Base-by-base conservation (phyloP, 2,113 vertebrate species). In the Sylvietta virens region DNA sequence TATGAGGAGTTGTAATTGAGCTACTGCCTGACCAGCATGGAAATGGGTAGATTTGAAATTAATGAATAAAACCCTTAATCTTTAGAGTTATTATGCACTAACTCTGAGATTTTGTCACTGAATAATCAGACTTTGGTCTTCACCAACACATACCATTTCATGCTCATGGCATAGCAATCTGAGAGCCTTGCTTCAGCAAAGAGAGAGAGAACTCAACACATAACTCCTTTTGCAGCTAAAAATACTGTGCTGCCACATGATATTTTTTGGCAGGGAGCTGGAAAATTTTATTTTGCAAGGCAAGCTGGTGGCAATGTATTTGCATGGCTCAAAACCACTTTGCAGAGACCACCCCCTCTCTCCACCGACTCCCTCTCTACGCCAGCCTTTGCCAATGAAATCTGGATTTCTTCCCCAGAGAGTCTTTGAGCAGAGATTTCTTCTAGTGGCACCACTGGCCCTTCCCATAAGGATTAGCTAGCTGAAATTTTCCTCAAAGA, bases 251-350 rank as follows among this genome's bases (percentile, higher is more conserved):
- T 91, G 72, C 40, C 83, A 33, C 65, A 48, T 94, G 86, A 91
- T 61, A 53, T n/a, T 79, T 95, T 87, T 76, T 95, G 91, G 44
- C 89, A 91, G 40, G 57, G n/a, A 94, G 45, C 15, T 86, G 47
- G 65, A 95, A 91, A 39, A 26, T 94, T 84, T 96, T 94, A 23
- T 73, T 93, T 86, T 86, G 64, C 82, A 92, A 93, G 58, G 77
- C 83, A 83, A 92, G 61, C 58, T 3, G 2, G 60, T 93, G 88
- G 58, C 40, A 62, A 30, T 74, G 60, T 72, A 30, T 71, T 84
- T 86, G 20, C 31, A 56, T 2, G 1, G 60, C 18, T 89, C 28
- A 56, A 2, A 21, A 74, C n/a, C 1, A 2, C 61, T 53, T 47
- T 72, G 10, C 56, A 66, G 56, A 53, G 77, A 89, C 77, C 64